These are phyloP conservation scores for Amblyteles armatorius DNA, from an alignment of 2,888 invertebrate genomes.

Conservation along the genomic window DNA sequence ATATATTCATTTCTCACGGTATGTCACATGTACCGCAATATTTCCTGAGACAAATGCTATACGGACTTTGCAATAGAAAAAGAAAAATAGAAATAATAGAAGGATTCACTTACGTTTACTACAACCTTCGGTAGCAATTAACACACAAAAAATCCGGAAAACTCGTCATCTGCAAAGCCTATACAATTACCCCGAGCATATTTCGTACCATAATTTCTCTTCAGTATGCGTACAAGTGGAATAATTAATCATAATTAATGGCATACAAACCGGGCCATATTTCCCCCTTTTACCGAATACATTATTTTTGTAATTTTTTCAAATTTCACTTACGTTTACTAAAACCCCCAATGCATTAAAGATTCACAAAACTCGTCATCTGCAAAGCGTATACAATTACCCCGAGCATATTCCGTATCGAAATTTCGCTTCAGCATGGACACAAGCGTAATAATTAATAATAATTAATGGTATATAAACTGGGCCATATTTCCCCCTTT, in stretches of 20 bases:
- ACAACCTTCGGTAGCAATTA: background rate
- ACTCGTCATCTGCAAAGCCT: background rate
- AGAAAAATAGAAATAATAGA: too few relatives aligned
- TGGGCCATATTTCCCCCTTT: too few relatives aligned
- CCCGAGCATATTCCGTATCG: too few relatives aligned
- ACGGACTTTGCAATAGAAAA: too few relatives aligned
- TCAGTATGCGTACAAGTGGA: background rate
- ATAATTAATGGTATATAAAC: too few relatives aligned
- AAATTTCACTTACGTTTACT: background rate
- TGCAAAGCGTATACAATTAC: background rate
- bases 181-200: background rate
- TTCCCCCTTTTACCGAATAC: too few relatives aligned
- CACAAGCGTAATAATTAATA: too few relatives aligned
- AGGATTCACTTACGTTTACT: background rate
- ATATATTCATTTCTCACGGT: background rate
- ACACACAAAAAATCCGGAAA: background rate
- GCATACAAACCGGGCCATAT: too few relatives aligned
- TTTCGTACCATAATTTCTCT: conserved; percentile 17
- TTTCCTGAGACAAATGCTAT: background rate
- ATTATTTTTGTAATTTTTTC: background rate
- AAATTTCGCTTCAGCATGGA: too few relatives aligned
- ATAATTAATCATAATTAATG: too few relatives aligned
- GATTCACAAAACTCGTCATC: background rate
- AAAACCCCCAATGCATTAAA: background rate
- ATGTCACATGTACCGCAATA: background rate